A percentile compares a stretch with the other conserved stretches of the same genome.
Conservation (phyloP, 1,140 invertebrate species). For the Drosophila sucinea region DNA sequence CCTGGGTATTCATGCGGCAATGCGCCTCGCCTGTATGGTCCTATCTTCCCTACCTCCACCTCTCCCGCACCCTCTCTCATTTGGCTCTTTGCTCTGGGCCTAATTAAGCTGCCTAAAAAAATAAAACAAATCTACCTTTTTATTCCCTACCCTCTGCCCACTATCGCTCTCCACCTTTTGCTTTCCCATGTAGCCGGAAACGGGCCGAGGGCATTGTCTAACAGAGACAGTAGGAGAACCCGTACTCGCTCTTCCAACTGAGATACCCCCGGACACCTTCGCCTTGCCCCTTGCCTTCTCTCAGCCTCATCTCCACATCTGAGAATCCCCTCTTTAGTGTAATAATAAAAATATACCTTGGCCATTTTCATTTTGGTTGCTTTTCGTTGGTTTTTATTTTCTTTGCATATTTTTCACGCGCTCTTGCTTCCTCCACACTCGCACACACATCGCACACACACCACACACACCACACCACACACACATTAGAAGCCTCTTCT, state of each 20-base stretch:
- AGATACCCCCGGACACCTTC: constrained; percentile 60
- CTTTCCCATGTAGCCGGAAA: constrained; percentile 31
- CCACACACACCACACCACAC: constrained; percentile 17
- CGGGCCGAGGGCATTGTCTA: constrained; percentile 30
- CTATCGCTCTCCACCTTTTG: constrained; percentile 2
- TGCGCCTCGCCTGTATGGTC: background rate
- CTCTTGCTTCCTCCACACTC: constrained; percentile 33
- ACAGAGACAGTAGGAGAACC: constrained; percentile 23
- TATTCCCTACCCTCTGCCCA: background rate
- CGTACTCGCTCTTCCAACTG: constrained; percentile 10
- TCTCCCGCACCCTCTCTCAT: constrained; percentile 1
- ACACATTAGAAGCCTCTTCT: constrained; percentile 40
- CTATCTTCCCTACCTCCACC: constrained; percentile 12
- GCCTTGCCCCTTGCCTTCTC: background rate
- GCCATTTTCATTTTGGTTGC: constrained; percentile 61
- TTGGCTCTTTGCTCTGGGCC: constrained; percentile 21
- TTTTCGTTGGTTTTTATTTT: constrained; percentile 49
- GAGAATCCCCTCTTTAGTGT: constrained; percentile 28
- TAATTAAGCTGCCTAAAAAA: constrained; percentile 42
- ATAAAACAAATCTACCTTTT: constrained; percentile 22
- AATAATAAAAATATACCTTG: constrained; percentile 65
- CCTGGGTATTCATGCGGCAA: constrained; percentile 32
- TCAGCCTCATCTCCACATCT: background rate
- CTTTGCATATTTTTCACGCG: constrained; percentile 75
- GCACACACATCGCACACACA: constrained; percentile 19